A percentile compares a stretch with the other conserved stretches of the same genome.
phyloP scores from a whole-genome alignment of 1,140 invertebrate species.

The Aethina tumida region DNA sequence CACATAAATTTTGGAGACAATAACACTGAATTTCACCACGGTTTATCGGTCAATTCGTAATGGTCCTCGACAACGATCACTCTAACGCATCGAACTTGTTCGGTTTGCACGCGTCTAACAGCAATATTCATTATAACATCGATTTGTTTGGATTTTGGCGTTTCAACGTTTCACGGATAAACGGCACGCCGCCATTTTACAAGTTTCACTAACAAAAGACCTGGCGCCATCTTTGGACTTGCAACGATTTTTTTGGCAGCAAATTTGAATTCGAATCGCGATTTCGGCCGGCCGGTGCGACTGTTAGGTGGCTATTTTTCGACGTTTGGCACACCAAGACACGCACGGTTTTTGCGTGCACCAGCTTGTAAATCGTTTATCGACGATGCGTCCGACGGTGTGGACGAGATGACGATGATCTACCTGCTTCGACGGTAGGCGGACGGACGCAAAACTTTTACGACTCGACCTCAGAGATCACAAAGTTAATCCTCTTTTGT shows the following conservation, averaged over 20 bases:
- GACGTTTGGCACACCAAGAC: no score
- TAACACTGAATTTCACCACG: constrained; percentile 5
- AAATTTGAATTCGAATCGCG: constrained; percentile 13
- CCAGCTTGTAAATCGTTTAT: no score
- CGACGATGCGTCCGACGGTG: no score
- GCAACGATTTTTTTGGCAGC: constrained; percentile 16
- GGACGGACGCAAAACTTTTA: no score
- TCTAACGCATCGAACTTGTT: no score
- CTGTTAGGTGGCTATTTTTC: no score
- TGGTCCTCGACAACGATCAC: background rate
- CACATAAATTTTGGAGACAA: constrained; percentile 21
- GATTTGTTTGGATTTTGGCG: background rate
- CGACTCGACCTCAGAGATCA: no score
- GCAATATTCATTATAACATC: background rate
- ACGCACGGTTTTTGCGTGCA: no score
- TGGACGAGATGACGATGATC: no score
- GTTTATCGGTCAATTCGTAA: background rate
- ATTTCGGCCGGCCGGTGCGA: background rate
- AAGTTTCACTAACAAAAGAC: constrained; percentile 28
- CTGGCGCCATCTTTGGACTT: constrained; percentile 29
- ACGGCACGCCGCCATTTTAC: constrained; percentile 28
- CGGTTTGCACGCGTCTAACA: constrained; percentile 5
- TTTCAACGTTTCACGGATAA: constrained; percentile 4
- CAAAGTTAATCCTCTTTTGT: no score
- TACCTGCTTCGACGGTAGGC: no score